Evolutionary conservation across 1,140 invertebrate genomes (phyloP).

Genomic region (Hydropsyche tenuis): DNA sequence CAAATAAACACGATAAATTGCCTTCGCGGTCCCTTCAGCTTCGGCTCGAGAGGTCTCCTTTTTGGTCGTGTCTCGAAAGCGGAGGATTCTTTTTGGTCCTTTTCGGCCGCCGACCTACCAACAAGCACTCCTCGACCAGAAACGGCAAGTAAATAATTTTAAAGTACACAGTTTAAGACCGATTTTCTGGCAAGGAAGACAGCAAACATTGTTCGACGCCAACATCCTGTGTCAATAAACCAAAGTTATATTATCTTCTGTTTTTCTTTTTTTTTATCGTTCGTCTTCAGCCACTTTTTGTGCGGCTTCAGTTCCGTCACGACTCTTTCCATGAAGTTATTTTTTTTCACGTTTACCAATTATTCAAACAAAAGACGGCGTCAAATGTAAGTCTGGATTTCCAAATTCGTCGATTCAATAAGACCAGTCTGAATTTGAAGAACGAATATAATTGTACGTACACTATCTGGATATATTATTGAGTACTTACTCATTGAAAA

Average conservation of each 20-base stretch:
- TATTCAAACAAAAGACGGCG: constrained; percentile 22
- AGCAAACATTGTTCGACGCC: constrained; percentile 38
- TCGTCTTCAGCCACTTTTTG: neutral
- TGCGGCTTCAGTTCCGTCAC: constrained; percentile 6
- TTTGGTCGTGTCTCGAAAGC: neutral
- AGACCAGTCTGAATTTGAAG: no score
- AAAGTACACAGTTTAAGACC: constrained; percentile 41
- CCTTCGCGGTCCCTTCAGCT: constrained; percentile 3
- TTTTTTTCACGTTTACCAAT: neutral
- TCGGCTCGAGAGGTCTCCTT: neutral
- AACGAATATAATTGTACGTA: no score
- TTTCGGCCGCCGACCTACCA: neutral
- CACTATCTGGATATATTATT: no score
- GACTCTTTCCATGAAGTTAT: constrained; percentile 20
- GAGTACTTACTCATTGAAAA: no score
- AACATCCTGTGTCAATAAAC: constrained; percentile 40
- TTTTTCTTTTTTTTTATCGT: neutral
- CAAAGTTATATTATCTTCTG: constrained; percentile 32
- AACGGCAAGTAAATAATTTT: constrained; percentile 37
- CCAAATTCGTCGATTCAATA: no score
- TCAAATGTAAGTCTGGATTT: neutral
- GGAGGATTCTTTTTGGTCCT: neutral
- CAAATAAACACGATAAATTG: constrained; percentile 26
- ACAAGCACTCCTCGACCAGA: constrained; percentile 23
- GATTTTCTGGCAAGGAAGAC: constrained; percentile 40